These are phyloP conservation scores for Hipparchia semele DNA, from an alignment of 2,888 invertebrate genomes.

Conservation along the genomic window DNA sequence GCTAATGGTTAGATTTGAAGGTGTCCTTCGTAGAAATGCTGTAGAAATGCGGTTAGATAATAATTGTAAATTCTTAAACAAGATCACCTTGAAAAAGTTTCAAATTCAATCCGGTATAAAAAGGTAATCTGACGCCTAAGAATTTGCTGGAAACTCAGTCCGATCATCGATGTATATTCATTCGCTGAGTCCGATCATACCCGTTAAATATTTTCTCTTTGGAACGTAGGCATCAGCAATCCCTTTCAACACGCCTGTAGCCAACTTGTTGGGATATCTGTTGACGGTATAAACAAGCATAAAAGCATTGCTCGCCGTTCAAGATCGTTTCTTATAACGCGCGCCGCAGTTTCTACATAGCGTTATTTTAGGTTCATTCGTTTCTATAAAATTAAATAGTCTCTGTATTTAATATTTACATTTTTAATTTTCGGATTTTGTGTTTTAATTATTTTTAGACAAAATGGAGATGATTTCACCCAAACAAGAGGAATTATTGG, in stretches of 20 bases:
- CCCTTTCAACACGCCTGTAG: too few species aligned
- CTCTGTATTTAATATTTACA: background rate
- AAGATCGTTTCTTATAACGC: slow-evolving; percentile 1
- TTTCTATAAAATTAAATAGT: background rate
- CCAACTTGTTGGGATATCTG: background rate
- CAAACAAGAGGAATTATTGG: slow-evolving; percentile 3
- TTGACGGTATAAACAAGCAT: background rate
- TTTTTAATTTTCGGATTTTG: background rate
- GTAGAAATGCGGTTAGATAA: background rate
- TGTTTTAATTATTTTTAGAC: background rate
- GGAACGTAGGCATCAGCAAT: background rate
- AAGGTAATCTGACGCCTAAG: too few species aligned
- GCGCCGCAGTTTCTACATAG: background rate
- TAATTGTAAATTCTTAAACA: background rate
- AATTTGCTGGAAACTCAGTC: too few species aligned
- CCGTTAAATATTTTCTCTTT: too few species aligned
- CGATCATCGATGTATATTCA: too few species aligned
- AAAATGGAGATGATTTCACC: slow-evolving; percentile 16
- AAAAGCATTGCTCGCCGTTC: background rate
- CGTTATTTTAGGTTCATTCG: background rate
- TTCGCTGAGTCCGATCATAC: too few species aligned
- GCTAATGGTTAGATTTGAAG: background rate
- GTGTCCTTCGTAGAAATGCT: background rate
- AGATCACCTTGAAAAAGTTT: background rate
- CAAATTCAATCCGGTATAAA: too few species aligned